Percentiles rank a stretch among this genome's conserved stretches.
Conservation (phyloP, 2,888 invertebrate species). For the Euspilapteryx auroguttella region DNA sequence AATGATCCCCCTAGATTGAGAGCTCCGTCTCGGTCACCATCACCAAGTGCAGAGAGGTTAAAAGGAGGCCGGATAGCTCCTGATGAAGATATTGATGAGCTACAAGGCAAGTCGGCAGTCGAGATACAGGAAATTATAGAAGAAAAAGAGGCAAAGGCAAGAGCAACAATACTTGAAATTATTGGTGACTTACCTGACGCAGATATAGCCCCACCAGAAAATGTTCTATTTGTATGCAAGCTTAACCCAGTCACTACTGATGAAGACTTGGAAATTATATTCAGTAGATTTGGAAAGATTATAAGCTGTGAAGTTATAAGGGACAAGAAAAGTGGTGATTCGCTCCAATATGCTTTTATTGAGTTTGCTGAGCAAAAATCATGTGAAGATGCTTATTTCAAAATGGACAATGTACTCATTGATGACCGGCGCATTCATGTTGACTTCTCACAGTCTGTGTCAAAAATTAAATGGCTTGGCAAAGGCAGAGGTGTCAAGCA, state of each 20-base stretch:
- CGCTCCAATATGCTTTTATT: conserved; percentile 97
- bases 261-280: conserved; percentile 96
- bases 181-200: conserved; percentile 97
- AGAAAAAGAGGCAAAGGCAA: conserved; percentile 91
- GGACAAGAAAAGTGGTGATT: conserved; percentile 90
- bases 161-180: conserved; percentile 97
- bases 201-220: conserved; percentile 97
- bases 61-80: conserved; percentile 87
- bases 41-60: conserved; percentile 79
- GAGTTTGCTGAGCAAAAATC: conserved; percentile 91
- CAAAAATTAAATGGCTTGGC: conserved; percentile 89
- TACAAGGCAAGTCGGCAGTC: conserved; percentile 78
- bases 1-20: conserved; percentile 81
- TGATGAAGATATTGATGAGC: conserved; percentile 92
- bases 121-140: conserved; percentile 87
- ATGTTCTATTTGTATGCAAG: conserved; percentile 98
- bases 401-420: conserved; percentile 99
- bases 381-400: conserved; percentile 98
- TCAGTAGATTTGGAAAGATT: conserved; percentile 93
- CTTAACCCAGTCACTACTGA: conserved; percentile 97
- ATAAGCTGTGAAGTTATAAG: conserved; percentile 94
- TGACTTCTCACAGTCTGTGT: conserved; percentile 98
- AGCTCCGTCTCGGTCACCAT: conserved; percentile 85
- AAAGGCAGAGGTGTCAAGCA: conserved; percentile 80
- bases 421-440: conserved; percentile 99